phyloP scores from a whole-genome alignment of 2,888 invertebrate genomes.

The Ormyrus pomaceus region DNA sequence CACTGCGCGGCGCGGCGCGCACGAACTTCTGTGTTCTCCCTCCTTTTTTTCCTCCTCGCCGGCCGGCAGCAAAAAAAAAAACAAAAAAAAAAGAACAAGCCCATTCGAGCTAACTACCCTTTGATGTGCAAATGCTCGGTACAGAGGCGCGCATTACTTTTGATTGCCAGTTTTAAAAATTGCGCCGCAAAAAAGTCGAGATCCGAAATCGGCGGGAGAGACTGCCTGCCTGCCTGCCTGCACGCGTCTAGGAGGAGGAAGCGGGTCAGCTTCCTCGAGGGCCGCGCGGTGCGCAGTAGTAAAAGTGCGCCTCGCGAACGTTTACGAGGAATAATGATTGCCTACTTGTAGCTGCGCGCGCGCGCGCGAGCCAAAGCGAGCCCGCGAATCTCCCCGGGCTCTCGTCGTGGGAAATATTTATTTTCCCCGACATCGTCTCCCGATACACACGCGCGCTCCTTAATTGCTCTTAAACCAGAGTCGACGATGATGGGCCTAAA shows the following conservation, averaged over 20 bases:
- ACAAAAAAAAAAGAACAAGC: not conserved
- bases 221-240: too few species aligned
- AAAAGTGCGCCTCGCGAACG: constrained; percentile 49
- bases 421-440: constrained; percentile 35
- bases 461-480: constrained; percentile 43
- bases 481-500: constrained; percentile 29
- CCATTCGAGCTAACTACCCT: constrained; percentile 7
- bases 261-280: constrained; percentile 45
- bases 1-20: not conserved
- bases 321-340: constrained; percentile 57
- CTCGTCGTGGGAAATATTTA: constrained; percentile 54
- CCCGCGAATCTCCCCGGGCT: constrained; percentile 28
- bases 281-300: constrained; percentile 40
- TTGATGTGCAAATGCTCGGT: constrained; percentile 35
- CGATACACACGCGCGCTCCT: constrained; percentile 17
- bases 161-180: constrained; percentile 39
- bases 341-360: constrained; percentile 52
- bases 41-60: not conserved
- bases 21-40: constrained; percentile 2
- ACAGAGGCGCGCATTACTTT: constrained; percentile 10
- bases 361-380: not conserved
- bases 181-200: constrained; percentile 13
- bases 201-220: not conserved
- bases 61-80: too few species aligned
- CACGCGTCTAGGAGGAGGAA: constrained; percentile 23